Evolutionary conservation across 2,113 vertebrate species (phyloP).

Genomic region (Colaptes auratus): DNA sequence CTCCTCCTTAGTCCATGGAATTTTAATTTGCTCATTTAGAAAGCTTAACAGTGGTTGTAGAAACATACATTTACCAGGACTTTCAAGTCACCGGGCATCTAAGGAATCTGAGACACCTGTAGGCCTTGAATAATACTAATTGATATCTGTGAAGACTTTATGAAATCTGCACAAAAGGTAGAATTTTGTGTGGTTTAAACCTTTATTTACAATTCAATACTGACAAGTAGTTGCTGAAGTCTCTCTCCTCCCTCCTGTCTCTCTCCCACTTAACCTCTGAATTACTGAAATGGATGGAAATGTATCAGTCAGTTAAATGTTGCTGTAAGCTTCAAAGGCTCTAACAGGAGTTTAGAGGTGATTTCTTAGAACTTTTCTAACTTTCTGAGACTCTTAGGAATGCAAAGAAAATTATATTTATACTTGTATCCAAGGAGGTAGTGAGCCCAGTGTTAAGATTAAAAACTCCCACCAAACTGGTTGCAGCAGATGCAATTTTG

Average conservation of each 20-base stretch:
- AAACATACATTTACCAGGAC: background rate
- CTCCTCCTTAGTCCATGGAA: background rate
- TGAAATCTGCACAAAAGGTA: constrained; percentile 44
- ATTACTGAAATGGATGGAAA: background rate
- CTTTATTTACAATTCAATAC: constrained; percentile 27
- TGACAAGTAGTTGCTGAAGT: background rate
- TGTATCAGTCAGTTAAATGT: background rate
- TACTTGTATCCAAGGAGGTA: background rate
- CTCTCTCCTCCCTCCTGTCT: background rate
- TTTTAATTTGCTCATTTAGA: constrained; percentile 38
- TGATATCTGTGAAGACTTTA: constrained; percentile 38
- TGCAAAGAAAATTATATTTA: background rate
- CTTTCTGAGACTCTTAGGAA: background rate
- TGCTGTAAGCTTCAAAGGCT: background rate
- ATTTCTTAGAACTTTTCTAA: background rate
- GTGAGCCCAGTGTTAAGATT: background rate
- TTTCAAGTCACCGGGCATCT: background rate
- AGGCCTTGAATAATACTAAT: constrained; percentile 27
- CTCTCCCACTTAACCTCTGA: constrained; percentile 9
- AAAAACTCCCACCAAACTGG: background rate
- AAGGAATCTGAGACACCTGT: constrained; percentile 40
- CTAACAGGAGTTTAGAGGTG: background rate
- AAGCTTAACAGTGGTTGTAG: background rate
- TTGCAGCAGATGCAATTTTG: background rate
- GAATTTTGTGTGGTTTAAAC: constrained; percentile 52